Conservation (phyloP, 2,888 invertebrate species). For the Lymantria monacha region DNA sequence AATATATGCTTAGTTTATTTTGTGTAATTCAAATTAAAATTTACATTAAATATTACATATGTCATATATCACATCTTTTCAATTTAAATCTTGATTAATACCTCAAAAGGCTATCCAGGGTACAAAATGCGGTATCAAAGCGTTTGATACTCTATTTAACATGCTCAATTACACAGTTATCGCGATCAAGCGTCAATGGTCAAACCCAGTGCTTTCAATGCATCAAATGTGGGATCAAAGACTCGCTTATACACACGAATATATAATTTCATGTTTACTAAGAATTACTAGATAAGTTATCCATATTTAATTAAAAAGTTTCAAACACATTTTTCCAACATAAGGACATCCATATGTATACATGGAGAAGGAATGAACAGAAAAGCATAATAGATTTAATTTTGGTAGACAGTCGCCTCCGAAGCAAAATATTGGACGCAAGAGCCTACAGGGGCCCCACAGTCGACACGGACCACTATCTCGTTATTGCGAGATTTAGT, state of each 20-base stretch:
- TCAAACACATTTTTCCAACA: no score
- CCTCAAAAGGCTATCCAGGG: slow-evolving; percentile 24
- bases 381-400: no score
- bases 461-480: no score
- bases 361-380: no score
- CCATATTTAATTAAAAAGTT: no score
- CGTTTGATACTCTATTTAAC: slow-evolving; percentile 56
- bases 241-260: slow-evolving; percentile 60
- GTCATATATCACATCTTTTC: slow-evolving; percentile 1
- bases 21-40: no score
- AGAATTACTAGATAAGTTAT: slow-evolving; percentile 17
- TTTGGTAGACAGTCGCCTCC: no score
- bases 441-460: no score
- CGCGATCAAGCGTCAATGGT: slow-evolving; percentile 56
- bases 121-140: slow-evolving; percentile 47
- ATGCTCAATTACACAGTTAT: slow-evolving; percentile 65
- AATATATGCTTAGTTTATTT: no score
- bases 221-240: slow-evolving; percentile 70
- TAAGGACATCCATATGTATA: no score
- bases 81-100: slow-evolving; percentile 21
- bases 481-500: no score
- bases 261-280: slow-evolving; percentile 40
- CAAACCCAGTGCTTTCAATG: slow-evolving; percentile 60
- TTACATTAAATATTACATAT: not conserved
- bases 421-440: no score